Evolutionary conservation across 2,797 vertebrate species (phyloP).

Genomic region (Pygocentrus nattereri): DNA sequence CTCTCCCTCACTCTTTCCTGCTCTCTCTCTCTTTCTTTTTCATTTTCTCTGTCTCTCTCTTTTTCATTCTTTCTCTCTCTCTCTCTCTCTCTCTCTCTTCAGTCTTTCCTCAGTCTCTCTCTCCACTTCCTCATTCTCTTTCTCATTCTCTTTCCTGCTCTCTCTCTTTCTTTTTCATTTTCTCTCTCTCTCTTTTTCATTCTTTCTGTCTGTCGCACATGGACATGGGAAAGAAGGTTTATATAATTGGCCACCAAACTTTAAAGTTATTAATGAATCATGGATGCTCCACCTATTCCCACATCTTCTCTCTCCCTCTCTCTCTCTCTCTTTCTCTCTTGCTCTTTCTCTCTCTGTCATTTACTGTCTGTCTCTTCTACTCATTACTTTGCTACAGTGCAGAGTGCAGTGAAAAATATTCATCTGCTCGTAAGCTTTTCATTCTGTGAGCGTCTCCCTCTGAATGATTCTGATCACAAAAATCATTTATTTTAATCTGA

Average conservation of each 20-base stretch:
- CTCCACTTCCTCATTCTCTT: background rate
- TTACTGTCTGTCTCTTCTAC: background rate
- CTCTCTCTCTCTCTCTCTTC: background rate
- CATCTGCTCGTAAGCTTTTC: too few species aligned
- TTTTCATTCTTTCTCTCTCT: background rate
- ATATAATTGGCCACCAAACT: slow-evolving; percentile 1
- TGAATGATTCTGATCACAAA: background rate
- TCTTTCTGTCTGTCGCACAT: too few species aligned
- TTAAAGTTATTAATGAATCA: slow-evolving; percentile 18
- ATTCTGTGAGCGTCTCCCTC: background rate
- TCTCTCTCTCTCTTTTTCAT: too few species aligned
- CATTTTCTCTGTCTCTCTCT: too few species aligned
- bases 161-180: too few species aligned
- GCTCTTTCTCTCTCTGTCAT: background rate
- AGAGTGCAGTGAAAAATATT: too few species aligned
- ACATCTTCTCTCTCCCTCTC: background rate
- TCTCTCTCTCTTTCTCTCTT: background rate
- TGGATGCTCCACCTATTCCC: background rate
- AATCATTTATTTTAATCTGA: background rate
- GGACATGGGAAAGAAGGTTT: background rate
- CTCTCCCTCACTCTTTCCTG: background rate
- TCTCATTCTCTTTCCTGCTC: background rate
- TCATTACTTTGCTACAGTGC: too few species aligned
- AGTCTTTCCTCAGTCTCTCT: background rate
- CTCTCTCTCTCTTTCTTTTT: too few species aligned